phyloP scores from a whole-genome alignment of 2,797 vertebrate genomes.

The Balearica regulorum region DNA sequence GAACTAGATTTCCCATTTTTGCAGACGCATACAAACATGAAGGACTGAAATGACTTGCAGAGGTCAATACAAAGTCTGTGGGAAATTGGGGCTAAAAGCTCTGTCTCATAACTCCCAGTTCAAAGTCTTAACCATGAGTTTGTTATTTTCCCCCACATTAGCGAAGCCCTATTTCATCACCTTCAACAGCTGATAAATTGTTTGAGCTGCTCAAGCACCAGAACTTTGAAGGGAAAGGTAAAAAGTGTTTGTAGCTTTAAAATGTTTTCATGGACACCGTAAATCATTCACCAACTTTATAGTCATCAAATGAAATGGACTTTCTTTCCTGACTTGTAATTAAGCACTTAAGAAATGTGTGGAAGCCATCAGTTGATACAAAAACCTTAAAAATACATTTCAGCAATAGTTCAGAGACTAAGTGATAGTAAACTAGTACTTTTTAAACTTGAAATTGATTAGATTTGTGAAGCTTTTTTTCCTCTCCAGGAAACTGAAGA shows the following conservation, averaged over 20 bases:
- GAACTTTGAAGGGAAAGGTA: constrained; percentile 8
- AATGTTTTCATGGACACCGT: background rate
- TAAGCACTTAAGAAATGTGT: background rate
- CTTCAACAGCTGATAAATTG: constrained; percentile 16
- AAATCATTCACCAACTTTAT: background rate
- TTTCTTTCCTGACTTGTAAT: background rate
- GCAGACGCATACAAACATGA: background rate
- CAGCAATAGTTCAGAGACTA: background rate
- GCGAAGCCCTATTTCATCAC: background rate
- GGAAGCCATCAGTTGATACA: background rate
- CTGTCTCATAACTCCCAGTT: background rate
- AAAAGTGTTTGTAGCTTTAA: background rate
- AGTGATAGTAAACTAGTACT: background rate
- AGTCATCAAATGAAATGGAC: background rate
- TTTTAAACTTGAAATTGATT: background rate
- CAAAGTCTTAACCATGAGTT: background rate
- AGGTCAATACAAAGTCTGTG: background rate
- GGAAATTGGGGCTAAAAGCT: background rate
- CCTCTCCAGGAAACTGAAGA: background rate
- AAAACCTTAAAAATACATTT: background rate
- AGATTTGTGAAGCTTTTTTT: background rate
- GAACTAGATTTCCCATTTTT: background rate
- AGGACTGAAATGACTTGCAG: background rate
- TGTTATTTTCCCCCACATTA: background rate
- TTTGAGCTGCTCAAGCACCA: background rate